Base-by-base conservation (phyloP, 2,888 invertebrate genomes). In the Philaethria dido region DNA sequence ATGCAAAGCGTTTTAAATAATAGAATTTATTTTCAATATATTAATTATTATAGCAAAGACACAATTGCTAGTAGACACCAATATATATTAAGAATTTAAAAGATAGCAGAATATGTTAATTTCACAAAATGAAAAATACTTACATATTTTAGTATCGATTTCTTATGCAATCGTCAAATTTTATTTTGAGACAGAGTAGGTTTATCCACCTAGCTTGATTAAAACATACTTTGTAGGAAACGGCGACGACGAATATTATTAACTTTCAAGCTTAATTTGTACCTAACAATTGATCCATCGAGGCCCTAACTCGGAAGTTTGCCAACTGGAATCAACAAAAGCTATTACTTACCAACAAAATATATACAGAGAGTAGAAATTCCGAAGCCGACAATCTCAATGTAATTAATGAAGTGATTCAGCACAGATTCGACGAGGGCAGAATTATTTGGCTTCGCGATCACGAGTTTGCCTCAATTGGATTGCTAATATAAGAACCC, bases 361-460 rank as follows among this genome's bases (percentile, higher is more conserved):
- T 50, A 33, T 60, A 59, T 59, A 64, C 42, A 44, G 50, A 36
- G 20, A 50, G 36, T 36, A 22, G 47, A 57, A 47, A 55, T 59
- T 59, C 42, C 25, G 36, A 65, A 64, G 22, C 44, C 64, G 33
- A 18, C 47, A 20, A 64, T 52, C 48, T 63, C 20, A 57, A 61
- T 18, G 54, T 63, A 63, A 66, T 63, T 66, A 69, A 66, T 66
- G 57, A 54, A 69, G 62, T 69, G 62, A 66, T 66, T 64, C 63
- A 64, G 64, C 59, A 63, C 54, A 65, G 59, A 50, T 52, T 36
- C 60, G 18, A 33, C 14, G 13, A 59, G 29, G 39, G 50, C 14
- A 47, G n/a, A 59, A 50, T 50, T 50, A 50, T 59, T 59, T 59
- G 65, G 44, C 42, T 60, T 60, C 59, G 36, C 52, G 18, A 63